Conservation (phyloP, 2,888 invertebrate species). For the Leucophenga maculata region DNA sequence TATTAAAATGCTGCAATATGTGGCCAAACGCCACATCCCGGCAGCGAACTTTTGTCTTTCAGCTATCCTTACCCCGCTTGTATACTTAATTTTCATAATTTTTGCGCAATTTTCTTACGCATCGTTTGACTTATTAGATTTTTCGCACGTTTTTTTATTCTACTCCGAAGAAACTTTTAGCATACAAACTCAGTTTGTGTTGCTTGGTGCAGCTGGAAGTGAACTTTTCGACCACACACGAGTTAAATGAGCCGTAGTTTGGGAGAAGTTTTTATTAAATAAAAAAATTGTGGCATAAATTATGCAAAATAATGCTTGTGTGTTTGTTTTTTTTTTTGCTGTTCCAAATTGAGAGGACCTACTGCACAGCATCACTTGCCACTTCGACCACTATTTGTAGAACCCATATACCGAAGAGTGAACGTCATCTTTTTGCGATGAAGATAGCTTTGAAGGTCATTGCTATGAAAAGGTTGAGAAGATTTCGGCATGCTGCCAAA, state of each 20-base stretch:
- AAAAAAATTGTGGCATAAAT: slow-evolving; percentile 5
- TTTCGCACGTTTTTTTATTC: not conserved
- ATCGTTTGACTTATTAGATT: slow-evolving; percentile 15
- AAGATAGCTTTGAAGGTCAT: too few relatives aligned
- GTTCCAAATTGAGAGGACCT: not conserved
- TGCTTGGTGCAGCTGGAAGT: not conserved
- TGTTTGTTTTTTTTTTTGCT: not conserved
- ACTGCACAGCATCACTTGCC: too few relatives aligned
- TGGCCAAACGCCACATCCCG: not conserved
- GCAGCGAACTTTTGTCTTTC: not conserved
- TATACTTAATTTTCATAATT: slow-evolving; percentile 25
- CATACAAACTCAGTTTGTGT: too few relatives aligned
- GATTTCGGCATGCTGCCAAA: too few relatives aligned
- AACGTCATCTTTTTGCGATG: too few relatives aligned
- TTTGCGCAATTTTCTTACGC: slow-evolving; percentile 26
- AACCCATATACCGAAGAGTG: too few relatives aligned
- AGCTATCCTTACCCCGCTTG: not conserved
- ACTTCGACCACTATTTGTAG: too few relatives aligned
- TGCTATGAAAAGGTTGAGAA: too few relatives aligned
- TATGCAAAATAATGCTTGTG: slow-evolving; percentile 3
- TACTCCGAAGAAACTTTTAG: too few relatives aligned
- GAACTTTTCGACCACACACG: slow-evolving; percentile 10
- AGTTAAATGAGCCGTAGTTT: slow-evolving; percentile 18
- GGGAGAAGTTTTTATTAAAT: not conserved
- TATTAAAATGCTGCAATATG: slow-evolving; percentile 23